phyloP scores from a whole-genome alignment of 2,888 invertebrate species.

The Hesperia comma region DNA sequence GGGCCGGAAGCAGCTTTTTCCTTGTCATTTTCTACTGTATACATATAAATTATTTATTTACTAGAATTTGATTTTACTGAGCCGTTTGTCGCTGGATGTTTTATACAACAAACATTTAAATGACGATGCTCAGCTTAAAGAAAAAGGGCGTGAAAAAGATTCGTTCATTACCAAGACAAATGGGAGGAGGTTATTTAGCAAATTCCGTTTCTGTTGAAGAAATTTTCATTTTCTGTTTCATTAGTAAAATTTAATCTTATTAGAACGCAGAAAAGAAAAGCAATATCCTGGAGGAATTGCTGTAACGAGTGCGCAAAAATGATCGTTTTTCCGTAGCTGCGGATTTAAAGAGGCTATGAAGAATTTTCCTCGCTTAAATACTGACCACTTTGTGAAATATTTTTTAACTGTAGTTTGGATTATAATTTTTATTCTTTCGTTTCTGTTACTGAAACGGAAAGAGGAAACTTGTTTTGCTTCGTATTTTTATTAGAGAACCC shows the following conservation, averaged over 20 bases:
- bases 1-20: no score
- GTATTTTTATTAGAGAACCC: background rate
- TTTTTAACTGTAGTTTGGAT: slow-evolving; percentile 29
- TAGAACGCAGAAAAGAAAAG: slow-evolving; percentile 61
- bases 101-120: slow-evolving; percentile 35
- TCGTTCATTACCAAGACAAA: slow-evolving; percentile 68
- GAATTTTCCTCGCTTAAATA: slow-evolving; percentile 45
- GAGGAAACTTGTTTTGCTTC: background rate
- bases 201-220: slow-evolving; percentile 65
- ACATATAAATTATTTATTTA: slow-evolving; percentile 1
- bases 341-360: slow-evolving; percentile 54
- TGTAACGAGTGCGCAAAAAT: slow-evolving; percentile 61
- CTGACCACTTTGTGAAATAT: slow-evolving; percentile 34
- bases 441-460: slow-evolving; percentile 1
- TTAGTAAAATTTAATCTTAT: slow-evolving; percentile 79
- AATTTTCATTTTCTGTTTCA: slow-evolving; percentile 79
- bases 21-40: background rate
- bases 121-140: slow-evolving; percentile 30
- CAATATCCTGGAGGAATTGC: slow-evolving; percentile 65
- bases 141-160: slow-evolving; percentile 46
- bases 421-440: slow-evolving; percentile 27
- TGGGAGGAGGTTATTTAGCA: slow-evolving; percentile 68
- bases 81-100: slow-evolving; percentile 23
- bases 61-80: background rate
- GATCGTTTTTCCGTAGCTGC: slow-evolving; percentile 55